phyloP scores from a whole-genome alignment of 2,797 vertebrate species.

The Sebastiscus tertius region DNA sequence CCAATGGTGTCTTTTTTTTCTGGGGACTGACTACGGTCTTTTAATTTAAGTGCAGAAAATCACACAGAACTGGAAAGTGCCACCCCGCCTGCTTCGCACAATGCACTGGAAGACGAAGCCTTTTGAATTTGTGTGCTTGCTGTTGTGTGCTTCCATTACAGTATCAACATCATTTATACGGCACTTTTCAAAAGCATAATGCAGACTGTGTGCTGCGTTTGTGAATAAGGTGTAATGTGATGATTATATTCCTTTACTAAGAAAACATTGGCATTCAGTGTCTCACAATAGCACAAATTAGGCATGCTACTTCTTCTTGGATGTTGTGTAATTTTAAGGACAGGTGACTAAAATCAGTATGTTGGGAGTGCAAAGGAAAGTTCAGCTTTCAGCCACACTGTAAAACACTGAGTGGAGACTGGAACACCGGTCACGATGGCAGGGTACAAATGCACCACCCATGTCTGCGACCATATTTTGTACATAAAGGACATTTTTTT shows the following conservation, averaged over 20 bases:
- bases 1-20: not conserved
- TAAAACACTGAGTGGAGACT: not conserved
- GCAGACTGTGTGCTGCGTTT: not conserved
- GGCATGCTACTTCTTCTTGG: not conserved
- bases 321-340: not conserved
- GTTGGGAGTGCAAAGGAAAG: not conserved
- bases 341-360: not conserved
- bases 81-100: not conserved
- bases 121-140: not conserved
- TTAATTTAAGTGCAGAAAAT: not conserved
- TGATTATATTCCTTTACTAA: not conserved
- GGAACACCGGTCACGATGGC: not conserved
- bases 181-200: not conserved
- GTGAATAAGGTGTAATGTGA: not conserved
- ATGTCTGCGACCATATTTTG: not conserved
- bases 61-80: not conserved
- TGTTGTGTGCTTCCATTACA: not conserved
- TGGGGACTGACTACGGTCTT: not conserved
- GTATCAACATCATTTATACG: not conserved
- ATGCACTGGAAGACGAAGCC: not conserved
- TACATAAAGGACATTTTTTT: constrained; percentile 8
- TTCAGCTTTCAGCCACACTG: not conserved
- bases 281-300: not conserved
- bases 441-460: not conserved
- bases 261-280: not conserved